Conservation (phyloP, 37 sponge, comb jelly and placozoan species). For the Halisarca cf. caerulea region DNA sequence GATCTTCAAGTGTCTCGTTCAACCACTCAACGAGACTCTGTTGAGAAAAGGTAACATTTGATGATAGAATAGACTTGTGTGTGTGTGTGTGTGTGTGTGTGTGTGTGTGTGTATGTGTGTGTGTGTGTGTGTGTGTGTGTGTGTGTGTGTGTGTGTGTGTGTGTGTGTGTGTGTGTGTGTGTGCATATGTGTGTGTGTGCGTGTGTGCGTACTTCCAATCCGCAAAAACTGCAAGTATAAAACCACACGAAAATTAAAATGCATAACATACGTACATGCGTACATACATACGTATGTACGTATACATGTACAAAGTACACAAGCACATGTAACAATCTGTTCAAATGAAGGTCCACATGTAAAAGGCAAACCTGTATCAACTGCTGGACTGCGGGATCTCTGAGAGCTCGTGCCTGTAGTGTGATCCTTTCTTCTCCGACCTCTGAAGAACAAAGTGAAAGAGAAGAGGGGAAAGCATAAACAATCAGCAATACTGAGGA, state of each 20-base stretch:
- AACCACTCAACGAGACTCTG: constrained; percentile 85
- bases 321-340: too few species aligned
- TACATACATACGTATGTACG: too few species aligned
- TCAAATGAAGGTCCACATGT: too few species aligned
- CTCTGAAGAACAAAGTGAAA: constrained; percentile 37
- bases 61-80: background rate
- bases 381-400: constrained; percentile 71
- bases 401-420: constrained; percentile 71
- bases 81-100: background rate
- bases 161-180: background rate
- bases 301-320: too few species aligned
- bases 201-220: too few species aligned
- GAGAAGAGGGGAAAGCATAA: too few species aligned
- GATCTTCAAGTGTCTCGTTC: constrained; percentile 88
- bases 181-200: background rate
- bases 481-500: too few species aligned
- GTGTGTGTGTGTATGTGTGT: background rate
- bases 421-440: constrained; percentile 78
- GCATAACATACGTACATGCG: too few species aligned
- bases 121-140: background rate
- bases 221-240: too few species aligned
- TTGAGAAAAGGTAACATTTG: background rate
- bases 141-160: background rate
- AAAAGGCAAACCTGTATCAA: constrained; percentile 55
- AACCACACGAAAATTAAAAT: too few species aligned